Conservation (phyloP, 1,140 invertebrate genomes). For the Drosophila willistoni region DNA sequence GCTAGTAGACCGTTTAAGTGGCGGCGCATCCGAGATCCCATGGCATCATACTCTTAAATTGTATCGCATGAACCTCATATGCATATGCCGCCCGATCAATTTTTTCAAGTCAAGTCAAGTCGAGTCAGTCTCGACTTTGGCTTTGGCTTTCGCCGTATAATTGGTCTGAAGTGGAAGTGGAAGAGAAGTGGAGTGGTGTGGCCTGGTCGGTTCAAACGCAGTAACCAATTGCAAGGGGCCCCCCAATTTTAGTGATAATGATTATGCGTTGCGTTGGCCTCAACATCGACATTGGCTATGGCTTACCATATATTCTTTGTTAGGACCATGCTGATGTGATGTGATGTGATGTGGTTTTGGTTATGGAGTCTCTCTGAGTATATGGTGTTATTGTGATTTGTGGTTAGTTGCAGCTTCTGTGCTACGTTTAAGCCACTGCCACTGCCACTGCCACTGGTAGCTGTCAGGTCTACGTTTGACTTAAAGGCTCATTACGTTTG, state of each 20-base stretch:
- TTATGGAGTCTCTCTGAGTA: neutral
- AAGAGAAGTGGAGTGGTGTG: slow-evolving; percentile 34
- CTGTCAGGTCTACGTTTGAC: slow-evolving; percentile 77
- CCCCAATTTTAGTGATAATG: slow-evolving; percentile 78
- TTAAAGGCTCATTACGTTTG: slow-evolving; percentile 72
- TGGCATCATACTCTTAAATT: neutral
- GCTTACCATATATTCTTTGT: slow-evolving; percentile 54
- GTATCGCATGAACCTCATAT: slow-evolving; percentile 46
- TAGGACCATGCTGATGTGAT: slow-evolving; percentile 33
- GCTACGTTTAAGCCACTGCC: slow-evolving; percentile 73
- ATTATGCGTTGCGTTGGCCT: slow-evolving; percentile 65
- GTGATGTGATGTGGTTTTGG: slow-evolving; percentile 16
- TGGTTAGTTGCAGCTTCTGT: slow-evolving; percentile 78
- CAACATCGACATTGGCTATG: slow-evolving; percentile 14
- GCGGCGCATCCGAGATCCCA: slow-evolving; percentile 27
- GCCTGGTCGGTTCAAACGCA: slow-evolving; percentile 29
- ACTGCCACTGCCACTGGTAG: slow-evolving; percentile 60
- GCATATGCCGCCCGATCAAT: slow-evolving; percentile 55
- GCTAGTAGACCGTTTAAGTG: slow-evolving; percentile 66
- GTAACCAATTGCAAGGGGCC: slow-evolving; percentile 51
- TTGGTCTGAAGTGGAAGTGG: slow-evolving; percentile 43
- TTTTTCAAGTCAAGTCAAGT: slow-evolving; percentile 17
- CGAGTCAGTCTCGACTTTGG: slow-evolving; percentile 33
- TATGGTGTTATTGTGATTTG: slow-evolving; percentile 71
- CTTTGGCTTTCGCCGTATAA: slow-evolving; percentile 71